Evolutionary conservation across 2,113 vertebrate species (phyloP).

Genomic region (Chiloscyllium plagiosum): DNA sequence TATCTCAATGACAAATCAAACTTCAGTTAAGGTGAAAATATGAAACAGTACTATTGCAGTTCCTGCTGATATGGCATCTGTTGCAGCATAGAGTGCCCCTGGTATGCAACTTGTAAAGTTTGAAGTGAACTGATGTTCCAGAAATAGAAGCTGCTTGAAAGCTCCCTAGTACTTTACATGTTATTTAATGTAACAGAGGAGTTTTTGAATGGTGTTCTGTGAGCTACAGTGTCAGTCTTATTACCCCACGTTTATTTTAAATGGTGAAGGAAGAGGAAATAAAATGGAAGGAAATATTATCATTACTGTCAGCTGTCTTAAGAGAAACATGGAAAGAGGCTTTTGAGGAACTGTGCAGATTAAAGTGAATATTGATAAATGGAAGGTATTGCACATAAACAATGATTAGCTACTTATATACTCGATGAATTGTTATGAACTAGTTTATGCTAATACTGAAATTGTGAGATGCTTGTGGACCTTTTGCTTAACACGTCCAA

Average conservation of each 20-base stretch:
- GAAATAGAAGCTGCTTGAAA: not conserved
- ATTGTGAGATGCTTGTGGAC: not conserved
- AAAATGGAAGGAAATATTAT: not conserved
- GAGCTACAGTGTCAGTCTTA: not conserved
- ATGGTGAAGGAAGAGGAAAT: not conserved
- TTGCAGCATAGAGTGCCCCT: not conserved
- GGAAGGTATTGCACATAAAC: not conserved
- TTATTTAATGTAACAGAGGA: not conserved
- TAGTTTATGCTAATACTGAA: not conserved
- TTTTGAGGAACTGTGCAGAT: not conserved
- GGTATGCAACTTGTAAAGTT: not conserved
- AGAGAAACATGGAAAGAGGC: not conserved
- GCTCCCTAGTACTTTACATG: not conserved
- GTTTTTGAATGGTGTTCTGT: not conserved
- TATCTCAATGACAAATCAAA: not conserved
- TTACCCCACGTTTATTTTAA: not conserved
- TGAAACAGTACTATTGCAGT: not conserved
- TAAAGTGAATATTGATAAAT: not conserved
- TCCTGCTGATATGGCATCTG: not conserved
- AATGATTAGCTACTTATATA: not conserved
- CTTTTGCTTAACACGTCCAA: not conserved
- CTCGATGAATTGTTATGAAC: not conserved
- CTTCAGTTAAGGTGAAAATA: not conserved
- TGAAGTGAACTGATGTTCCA: not conserved
- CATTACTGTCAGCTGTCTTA: not conserved